phyloP scores from a whole-genome alignment of 2,797 vertebrate genomes.

The Ptychobarbus kaznakovi region DNA sequence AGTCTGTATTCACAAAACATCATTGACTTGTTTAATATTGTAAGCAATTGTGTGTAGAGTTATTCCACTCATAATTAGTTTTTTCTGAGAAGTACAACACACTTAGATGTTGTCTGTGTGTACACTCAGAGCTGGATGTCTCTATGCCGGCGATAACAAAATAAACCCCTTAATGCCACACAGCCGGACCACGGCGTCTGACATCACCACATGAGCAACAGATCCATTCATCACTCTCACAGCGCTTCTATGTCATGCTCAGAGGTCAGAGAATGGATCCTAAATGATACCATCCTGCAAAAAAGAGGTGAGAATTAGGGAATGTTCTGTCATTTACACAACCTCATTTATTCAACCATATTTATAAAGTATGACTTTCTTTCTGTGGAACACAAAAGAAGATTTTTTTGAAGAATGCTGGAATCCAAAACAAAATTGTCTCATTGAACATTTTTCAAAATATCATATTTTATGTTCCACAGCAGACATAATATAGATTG shows the following conservation, averaged over 20 bases:
- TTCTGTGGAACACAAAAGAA: not conserved
- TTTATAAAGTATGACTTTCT: not conserved
- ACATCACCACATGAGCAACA: conserved; percentile 50
- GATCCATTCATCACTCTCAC: conserved; percentile 49
- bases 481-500: not conserved
- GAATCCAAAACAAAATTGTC: not conserved
- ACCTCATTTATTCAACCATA: not conserved
- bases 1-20: not conserved
- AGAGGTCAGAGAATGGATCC: conserved; percentile 53
- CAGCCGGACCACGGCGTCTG: conserved; percentile 38
- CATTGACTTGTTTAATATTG: not conserved
- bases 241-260: conserved; percentile 33
- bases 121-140: conserved; percentile 19
- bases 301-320: not conserved
- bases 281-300: conserved; percentile 24
- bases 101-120: conserved; percentile 10
- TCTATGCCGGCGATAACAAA: conserved; percentile 51
- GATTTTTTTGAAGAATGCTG: not conserved
- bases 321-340: not conserved
- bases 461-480: not conserved
- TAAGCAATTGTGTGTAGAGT: not conserved
- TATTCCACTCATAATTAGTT: not conserved
- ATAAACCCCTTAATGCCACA: conserved; percentile 52
- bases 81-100: conserved; percentile 8
- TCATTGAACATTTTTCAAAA: not conserved